A percentile compares a stretch with the other conserved stretches of the same genome.
Conservation (phyloP, 2,797 vertebrate genomes). For the Ptychadena robeensis region DNA sequence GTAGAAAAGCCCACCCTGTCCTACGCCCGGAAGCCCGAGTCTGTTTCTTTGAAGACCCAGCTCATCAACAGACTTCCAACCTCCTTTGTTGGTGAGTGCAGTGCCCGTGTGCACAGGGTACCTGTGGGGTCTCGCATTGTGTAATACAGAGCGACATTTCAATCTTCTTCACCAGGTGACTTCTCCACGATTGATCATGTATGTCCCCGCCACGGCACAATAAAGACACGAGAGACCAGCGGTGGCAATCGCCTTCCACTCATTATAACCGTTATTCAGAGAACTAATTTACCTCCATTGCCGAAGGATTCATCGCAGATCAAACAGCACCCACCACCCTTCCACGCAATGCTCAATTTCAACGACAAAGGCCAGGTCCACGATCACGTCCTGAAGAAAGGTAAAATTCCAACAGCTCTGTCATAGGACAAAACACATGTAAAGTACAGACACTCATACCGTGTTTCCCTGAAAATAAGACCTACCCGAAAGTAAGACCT, state of each 20-base stretch:
- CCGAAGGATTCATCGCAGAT: conserved; percentile 1
- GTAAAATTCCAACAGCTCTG: background rate
- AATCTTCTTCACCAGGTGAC: conserved; percentile 37
- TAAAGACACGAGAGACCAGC: conserved; percentile 21
- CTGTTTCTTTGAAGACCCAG: conserved; percentile 50
- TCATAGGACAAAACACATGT: background rate
- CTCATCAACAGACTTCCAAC: conserved; percentile 52
- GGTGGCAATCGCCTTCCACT: conserved; percentile 52
- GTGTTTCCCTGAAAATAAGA: too few relatives aligned
- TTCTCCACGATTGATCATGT: conserved; percentile 27
- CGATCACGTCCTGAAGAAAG: conserved; percentile 51
- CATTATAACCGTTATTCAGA: conserved; percentile 52
- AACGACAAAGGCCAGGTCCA: conserved; percentile 18
- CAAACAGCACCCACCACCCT: conserved; percentile 50
- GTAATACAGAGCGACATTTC: background rate
- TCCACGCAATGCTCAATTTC: conserved; percentile 45
- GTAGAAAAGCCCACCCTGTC: conserved; percentile 26
- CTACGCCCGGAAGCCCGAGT: conserved; percentile 26
- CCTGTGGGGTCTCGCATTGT: background rate
- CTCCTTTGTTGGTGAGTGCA: conserved; percentile 48
- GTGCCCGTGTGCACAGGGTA: background rate
- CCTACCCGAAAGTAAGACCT: too few relatives aligned
- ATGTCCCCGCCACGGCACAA: conserved; percentile 24
- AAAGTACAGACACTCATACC: background rate
- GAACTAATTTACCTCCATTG: background rate